Evolutionary conservation across 2,113 vertebrate genomes (phyloP).

Genomic region (Scomber japonicus): DNA sequence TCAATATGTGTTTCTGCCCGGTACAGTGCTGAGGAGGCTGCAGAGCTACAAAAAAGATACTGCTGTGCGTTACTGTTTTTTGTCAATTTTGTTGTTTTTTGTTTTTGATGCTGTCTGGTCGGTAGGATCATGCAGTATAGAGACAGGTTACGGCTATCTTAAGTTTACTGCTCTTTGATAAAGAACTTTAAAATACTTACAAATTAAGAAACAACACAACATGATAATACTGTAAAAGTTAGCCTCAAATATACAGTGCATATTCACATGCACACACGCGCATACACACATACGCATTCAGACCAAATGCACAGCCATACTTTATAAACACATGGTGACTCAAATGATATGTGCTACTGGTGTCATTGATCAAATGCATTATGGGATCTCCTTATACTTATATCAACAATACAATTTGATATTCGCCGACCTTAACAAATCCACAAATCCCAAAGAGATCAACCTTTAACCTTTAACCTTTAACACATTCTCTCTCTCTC

Average conservation of each 20-base stretch:
- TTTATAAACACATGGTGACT: constrained; percentile 66
- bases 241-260: constrained; percentile 67
- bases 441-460: constrained; percentile 26
- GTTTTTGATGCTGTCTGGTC: constrained; percentile 8
- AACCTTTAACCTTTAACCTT: not conserved
- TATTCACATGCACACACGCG: constrained; percentile 58
- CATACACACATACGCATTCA: constrained; percentile 31
- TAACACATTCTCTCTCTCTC: constrained; percentile 30
- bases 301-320: constrained; percentile 60
- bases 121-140: constrained; percentile 76
- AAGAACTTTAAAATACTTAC: constrained; percentile 73
- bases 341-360: constrained; percentile 78
- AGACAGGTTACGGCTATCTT: constrained; percentile 66
- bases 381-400: constrained; percentile 42
- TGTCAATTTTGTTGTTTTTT: constrained; percentile 4
- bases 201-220: constrained; percentile 78
- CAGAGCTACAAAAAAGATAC: constrained; percentile 64
- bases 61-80: constrained; percentile 40
- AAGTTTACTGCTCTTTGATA: constrained; percentile 62
- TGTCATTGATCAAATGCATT: constrained; percentile 68
- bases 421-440: not conserved
- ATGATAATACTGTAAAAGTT: constrained; percentile 81
- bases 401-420: constrained; percentile 16
- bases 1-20: constrained; percentile 25
- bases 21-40: constrained; percentile 51